A percentile compares a stretch with the other conserved stretches of the same genome.
These are phyloP conservation scores for Apomyelois bistriatella DNA, from an alignment of 2,888 invertebrate genomes.

Conservation along the genomic window DNA sequence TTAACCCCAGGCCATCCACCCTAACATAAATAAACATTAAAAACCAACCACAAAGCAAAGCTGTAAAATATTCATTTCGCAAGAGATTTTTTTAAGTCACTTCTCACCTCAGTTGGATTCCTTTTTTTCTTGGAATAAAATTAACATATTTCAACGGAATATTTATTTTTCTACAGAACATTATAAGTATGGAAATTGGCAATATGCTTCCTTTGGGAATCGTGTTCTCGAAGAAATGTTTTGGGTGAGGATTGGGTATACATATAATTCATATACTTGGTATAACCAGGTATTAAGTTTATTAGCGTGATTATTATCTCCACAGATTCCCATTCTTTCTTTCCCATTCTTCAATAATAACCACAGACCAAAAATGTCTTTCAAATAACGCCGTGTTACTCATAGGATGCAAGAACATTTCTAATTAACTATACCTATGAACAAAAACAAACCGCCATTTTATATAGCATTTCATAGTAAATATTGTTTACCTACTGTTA, in stretches of 20 bases:
- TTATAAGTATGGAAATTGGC: conserved; percentile 61
- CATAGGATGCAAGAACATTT: too few species aligned
- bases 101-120: conserved; percentile 50
- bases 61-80: conserved; percentile 61
- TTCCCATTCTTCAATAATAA: too few species aligned
- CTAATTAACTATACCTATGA: too few species aligned
- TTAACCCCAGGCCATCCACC: conserved; percentile 44
- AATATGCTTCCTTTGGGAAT: conserved; percentile 35
- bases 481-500: too few species aligned
- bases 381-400: too few species aligned
- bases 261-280: too few species aligned
- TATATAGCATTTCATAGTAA: too few species aligned
- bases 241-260: not conserved
- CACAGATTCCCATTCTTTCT: too few species aligned
- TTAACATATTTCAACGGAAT: conserved; percentile 62
- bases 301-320: too few species aligned
- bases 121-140: conserved; percentile 44
- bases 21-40: conserved; percentile 65
- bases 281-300: too few species aligned
- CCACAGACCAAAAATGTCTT: too few species aligned
- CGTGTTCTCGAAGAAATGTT: not conserved
- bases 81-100: conserved; percentile 40
- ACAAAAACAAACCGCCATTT: too few species aligned
- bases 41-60: conserved; percentile 54
- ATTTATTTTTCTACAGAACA: conserved; percentile 51